Percentiles rank a stretch among this genome's conserved stretches.
Evolutionary conservation across 2,888 invertebrate species (phyloP).

Genomic region (Argyra leucocephala): DNA sequence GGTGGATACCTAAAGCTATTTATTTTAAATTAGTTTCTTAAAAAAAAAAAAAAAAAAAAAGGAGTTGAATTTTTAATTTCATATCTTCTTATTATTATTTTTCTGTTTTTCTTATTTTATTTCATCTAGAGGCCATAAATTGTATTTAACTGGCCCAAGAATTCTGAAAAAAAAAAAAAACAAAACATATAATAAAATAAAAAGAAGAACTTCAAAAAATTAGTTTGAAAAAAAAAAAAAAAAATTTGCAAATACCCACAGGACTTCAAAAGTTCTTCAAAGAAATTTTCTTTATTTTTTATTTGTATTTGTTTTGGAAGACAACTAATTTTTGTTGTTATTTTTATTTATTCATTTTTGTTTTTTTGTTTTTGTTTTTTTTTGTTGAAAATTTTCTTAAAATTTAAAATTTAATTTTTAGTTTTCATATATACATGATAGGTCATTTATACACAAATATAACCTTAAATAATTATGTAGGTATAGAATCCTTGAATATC

Average conservation of each 20-base stretch:
- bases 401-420: too few species aligned
- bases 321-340: background rate
- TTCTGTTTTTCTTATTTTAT: background rate
- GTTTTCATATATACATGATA: too few species aligned
- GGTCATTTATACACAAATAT: background rate
- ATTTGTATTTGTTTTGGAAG: background rate
- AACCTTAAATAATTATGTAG: too few species aligned
- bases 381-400: background rate
- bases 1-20: background rate
- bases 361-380: background rate
- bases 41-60: background rate
- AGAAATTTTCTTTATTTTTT: background rate
- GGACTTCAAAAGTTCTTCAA: background rate
- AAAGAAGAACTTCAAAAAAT: too few species aligned
- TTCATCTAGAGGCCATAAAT: constrained; percentile 1
- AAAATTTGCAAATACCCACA: background rate
- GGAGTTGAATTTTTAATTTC: background rate
- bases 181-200: background rate
- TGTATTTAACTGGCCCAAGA: background rate
- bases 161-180: background rate
- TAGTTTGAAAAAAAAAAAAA: too few species aligned
- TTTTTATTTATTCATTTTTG: too few species aligned
- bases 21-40: background rate
- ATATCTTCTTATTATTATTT: too few species aligned
- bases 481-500: too few species aligned